Conservation (phyloP, 1,140 invertebrate species). For the Cydia amplana region DNA sequence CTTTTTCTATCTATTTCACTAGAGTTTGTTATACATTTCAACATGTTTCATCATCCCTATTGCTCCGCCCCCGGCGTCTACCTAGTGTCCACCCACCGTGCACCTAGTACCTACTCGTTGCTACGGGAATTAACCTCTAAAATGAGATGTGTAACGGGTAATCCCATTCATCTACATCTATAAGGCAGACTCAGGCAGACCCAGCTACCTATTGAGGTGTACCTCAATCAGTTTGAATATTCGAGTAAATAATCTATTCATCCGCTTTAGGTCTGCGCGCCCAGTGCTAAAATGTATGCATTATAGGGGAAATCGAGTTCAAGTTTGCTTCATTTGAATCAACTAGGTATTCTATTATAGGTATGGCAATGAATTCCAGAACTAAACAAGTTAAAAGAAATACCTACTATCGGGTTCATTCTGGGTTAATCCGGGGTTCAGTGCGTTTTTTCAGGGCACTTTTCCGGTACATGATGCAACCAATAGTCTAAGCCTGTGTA, state of each 20-base stretch:
- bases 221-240: background rate
- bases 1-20: no score
- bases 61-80: background rate
- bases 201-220: background rate
- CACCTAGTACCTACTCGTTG: background rate
- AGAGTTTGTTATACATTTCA: no score
- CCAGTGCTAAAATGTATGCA: background rate
- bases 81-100: background rate
- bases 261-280: background rate
- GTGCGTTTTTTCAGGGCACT: no score
- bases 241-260: background rate
- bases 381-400: background rate
- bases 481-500: no score
- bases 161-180: background rate
- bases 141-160: background rate
- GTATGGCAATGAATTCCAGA: background rate
- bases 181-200: background rate
- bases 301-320: slow-evolving; percentile 13
- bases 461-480: no score
- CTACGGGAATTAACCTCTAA: background rate
- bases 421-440: no score
- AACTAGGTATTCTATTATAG: background rate
- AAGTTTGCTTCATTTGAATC: background rate
- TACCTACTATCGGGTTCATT: no score
- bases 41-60: background rate